phyloP scores from a whole-genome alignment of 2,113 vertebrate species.

The Triplophysa tibetana region DNA sequence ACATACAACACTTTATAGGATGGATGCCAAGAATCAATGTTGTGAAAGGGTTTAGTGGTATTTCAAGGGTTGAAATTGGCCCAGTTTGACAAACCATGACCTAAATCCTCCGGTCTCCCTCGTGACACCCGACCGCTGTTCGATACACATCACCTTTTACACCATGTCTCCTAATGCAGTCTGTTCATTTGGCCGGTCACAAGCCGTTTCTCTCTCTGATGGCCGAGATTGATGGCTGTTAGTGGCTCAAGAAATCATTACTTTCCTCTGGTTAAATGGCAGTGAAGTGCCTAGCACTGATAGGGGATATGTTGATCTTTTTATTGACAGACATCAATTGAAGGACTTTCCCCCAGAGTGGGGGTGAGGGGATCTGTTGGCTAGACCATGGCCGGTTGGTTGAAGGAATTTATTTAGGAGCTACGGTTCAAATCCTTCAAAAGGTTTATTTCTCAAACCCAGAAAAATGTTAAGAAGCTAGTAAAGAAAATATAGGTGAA shows the following conservation, averaged over 20 bases:
- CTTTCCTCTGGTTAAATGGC: slow-evolving; percentile 30
- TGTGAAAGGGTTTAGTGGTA: slow-evolving; percentile 1
- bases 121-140: neutral
- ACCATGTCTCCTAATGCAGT: slow-evolving; percentile 18
- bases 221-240: slow-evolving; percentile 48
- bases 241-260: slow-evolving; percentile 51
- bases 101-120: slow-evolving; percentile 2
- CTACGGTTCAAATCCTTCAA: neutral
- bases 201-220: slow-evolving; percentile 32
- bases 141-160: slow-evolving; percentile 16
- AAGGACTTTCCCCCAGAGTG: slow-evolving; percentile 56
- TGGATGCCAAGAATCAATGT: neutral
- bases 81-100: neutral
- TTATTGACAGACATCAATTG: slow-evolving; percentile 61
- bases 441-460: neutral
- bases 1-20: neutral
- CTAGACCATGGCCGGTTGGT: neutral
- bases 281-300: slow-evolving; percentile 38
- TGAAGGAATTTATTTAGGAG: neutral
- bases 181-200: slow-evolving; percentile 36
- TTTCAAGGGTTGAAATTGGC: neutral
- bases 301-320: slow-evolving; percentile 59
- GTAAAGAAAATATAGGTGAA: neutral
- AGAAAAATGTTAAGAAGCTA: neutral
- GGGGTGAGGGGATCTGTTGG: neutral